Evolutionary conservation across 2,888 invertebrate genomes (phyloP).

Genomic region (Zootermopsis nevadensis): DNA sequence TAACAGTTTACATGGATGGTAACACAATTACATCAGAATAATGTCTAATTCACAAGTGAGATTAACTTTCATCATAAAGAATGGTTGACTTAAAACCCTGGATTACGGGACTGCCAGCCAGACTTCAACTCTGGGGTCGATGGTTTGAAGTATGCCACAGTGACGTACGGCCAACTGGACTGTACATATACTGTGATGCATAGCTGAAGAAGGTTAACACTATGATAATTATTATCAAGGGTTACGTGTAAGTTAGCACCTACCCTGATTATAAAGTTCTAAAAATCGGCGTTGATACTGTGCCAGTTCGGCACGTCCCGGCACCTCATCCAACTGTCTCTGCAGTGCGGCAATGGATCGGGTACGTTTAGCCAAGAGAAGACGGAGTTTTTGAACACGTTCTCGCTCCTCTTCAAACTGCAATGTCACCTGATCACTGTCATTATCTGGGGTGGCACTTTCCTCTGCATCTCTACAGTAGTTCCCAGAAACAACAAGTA

Average conservation of each 20-base stretch:
- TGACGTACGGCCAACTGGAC: no score
- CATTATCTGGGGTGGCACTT: constrained; percentile 52
- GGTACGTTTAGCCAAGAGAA: constrained; percentile 82
- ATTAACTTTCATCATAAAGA: no score
- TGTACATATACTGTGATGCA: no score
- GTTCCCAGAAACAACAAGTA: background rate
- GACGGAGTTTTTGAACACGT: constrained; percentile 68
- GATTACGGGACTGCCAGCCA: no score
- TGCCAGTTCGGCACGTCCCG: constrained; percentile 90
- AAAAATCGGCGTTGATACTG: constrained; percentile 97
- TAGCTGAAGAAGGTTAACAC: no score
- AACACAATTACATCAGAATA: no score
- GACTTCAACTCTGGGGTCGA: no score
- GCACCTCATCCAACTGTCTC: constrained; percentile 91
- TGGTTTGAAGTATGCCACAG: no score
- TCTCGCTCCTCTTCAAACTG: constrained; percentile 73
- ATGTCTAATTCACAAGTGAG: no score
- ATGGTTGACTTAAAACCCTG: no score
- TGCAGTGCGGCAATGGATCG: constrained; percentile 83
- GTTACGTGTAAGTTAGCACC: background rate
- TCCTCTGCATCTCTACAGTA: constrained; percentile 55
- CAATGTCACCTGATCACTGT: constrained; percentile 62
- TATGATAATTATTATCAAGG: no score
- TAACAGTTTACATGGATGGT: no score
- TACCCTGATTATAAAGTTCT: constrained; percentile 94